Percentiles rank a stretch among this genome's conserved stretches.
Conservation (phyloP, 2,113 vertebrate genomes). For the Narcine bancroftii region DNA sequence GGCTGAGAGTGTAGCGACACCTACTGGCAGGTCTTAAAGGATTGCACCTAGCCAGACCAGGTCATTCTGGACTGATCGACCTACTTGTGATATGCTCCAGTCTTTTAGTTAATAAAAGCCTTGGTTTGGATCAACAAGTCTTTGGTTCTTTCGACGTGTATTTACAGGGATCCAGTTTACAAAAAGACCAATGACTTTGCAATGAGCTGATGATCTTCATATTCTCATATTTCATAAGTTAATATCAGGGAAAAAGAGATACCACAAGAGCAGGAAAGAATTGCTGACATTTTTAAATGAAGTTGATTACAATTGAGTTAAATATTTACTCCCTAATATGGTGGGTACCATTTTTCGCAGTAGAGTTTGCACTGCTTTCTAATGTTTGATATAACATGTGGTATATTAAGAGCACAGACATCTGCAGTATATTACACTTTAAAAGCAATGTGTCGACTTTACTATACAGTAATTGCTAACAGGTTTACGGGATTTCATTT, state of each 20-base stretch:
- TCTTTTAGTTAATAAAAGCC: too few species aligned
- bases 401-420: background rate
- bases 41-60: too few species aligned
- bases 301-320: background rate
- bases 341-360: background rate
- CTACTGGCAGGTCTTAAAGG: too few species aligned
- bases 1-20: too few species aligned
- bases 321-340: background rate
- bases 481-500: rapidly evolving
- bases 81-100: too few species aligned
- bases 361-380: background rate
- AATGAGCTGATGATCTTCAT: background rate
- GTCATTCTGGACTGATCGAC: too few species aligned
- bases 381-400: background rate
- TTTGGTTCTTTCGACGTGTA: too few species aligned
- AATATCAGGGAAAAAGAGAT: background rate
- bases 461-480: background rate
- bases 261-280: background rate
- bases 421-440: too few species aligned
- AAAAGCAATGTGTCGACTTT: background rate
- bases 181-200: background rate
- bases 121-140: too few species aligned
- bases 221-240: background rate
- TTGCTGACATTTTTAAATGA: background rate
- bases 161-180: background rate